Conservation (phyloP, 1,140 invertebrate genomes). For the Pseudomyrmex cubaensis region DNA sequence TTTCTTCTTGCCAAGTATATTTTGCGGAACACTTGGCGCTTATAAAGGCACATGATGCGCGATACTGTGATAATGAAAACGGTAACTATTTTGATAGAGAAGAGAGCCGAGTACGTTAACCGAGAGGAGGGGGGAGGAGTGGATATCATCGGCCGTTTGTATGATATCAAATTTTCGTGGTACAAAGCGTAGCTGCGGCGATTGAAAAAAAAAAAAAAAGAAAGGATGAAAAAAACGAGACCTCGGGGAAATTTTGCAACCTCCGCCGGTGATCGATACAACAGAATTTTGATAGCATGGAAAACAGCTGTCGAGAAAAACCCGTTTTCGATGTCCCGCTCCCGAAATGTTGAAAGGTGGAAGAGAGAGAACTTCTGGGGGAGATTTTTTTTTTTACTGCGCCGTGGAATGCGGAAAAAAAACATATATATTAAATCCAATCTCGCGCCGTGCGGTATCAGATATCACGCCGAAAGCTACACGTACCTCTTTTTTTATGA, state of each 20-base stretch:
- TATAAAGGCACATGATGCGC: neutral
- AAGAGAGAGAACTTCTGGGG: neutral
- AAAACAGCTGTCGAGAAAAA: constrained; percentile 58
- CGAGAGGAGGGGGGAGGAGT: neutral
- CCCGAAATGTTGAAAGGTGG: constrained; percentile 29
- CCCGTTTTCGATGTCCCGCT: constrained; percentile 16
- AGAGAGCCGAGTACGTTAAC: constrained; percentile 7
- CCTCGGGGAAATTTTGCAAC: constrained; percentile 57
- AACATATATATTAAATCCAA: constrained; percentile 51
- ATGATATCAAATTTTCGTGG: constrained; percentile 55
- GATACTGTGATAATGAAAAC: constrained; percentile 48
- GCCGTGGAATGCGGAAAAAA: constrained; percentile 39
- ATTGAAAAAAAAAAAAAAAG: constrained; percentile 45
- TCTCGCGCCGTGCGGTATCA: constrained; percentile 53
- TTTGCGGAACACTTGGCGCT: neutral
- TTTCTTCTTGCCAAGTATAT: neutral
- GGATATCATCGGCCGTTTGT: constrained; percentile 12
- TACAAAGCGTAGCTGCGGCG: constrained; percentile 37
- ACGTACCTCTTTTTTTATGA: constrained; percentile 52
- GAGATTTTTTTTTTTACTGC: neutral
- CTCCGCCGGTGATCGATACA: constrained; percentile 48
- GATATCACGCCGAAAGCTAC: constrained; percentile 54
- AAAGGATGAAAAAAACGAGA: constrained; percentile 22
- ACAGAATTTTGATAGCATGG: constrained; percentile 52
- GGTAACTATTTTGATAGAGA: constrained; percentile 31